phyloP scores from a whole-genome alignment of 2,888 invertebrate species.

The Eupithecia abbreviata region DNA sequence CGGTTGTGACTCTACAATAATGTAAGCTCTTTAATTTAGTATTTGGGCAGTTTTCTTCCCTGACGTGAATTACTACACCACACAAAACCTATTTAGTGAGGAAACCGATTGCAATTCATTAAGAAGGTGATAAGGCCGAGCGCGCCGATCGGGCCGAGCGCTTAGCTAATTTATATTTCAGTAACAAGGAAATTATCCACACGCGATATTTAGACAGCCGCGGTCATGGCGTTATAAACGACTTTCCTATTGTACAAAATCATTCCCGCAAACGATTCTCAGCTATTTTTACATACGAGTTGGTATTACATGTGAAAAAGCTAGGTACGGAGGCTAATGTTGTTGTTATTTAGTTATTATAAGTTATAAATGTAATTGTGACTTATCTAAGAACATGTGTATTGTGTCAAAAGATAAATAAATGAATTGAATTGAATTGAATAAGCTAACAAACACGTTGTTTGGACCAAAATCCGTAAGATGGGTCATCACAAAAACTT shows the following conservation, averaged over 20 bases:
- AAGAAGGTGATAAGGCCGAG: slow-evolving; percentile 11
- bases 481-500: slow-evolving; percentile 22
- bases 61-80: not conserved
- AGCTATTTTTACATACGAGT: not conserved
- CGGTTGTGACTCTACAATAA: not conserved
- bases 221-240: slow-evolving; percentile 31
- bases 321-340: no score
- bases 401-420: no score
- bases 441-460: not conserved
- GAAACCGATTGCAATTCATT: not conserved
- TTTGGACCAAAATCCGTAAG: not conserved
- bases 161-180: slow-evolving; percentile 33
- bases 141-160: slow-evolving; percentile 20
- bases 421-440: no score
- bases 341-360: no score
- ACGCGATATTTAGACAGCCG: slow-evolving; percentile 35
- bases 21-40: not conserved
- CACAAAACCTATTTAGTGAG: not conserved
- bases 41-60: not conserved
- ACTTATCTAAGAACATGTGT: no score
- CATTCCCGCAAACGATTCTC: slow-evolving; percentile 34
- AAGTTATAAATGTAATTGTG: no score
- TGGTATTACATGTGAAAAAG: not conserved
- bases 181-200: slow-evolving; percentile 41
- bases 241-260: slow-evolving; percentile 29